phyloP scores from a whole-genome alignment of 1,140 invertebrate species.

The Mycetomoellerius zeteki region DNA sequence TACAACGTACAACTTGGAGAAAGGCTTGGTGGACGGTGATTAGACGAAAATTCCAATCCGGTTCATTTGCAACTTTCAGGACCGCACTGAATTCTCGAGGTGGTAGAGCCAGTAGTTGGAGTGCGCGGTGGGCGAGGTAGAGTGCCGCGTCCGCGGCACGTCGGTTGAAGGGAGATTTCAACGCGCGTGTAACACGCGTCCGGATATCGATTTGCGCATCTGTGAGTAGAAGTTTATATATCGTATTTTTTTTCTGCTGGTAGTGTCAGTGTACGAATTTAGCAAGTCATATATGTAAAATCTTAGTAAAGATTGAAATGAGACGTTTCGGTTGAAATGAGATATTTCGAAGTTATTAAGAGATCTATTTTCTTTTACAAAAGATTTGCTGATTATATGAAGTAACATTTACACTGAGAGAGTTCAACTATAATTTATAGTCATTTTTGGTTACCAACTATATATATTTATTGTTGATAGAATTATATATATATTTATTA shows the following conservation, averaged over 20 bases:
- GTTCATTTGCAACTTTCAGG: constrained; percentile 4
- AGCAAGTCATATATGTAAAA: not conserved
- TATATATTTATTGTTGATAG: too few relatives aligned
- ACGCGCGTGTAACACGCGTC: constrained; percentile 37
- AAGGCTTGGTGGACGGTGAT: constrained; percentile 21
- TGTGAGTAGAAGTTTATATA: constrained; percentile 13
- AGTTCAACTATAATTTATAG: too few relatives aligned
- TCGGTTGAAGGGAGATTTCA: constrained; percentile 44
- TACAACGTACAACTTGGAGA: constrained; percentile 32
- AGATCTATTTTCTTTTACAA: not conserved
- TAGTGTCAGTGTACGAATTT: not conserved
- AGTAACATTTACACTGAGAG: too few relatives aligned
- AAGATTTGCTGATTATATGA: not conserved
- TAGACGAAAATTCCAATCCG: constrained; percentile 28
- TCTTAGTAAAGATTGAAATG: too few relatives aligned
- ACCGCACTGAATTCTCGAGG: constrained; percentile 3
- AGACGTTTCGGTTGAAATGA: not conserved
- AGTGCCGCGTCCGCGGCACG: constrained; percentile 16
- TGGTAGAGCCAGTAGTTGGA: constrained; percentile 3
- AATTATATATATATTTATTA: too few relatives aligned
- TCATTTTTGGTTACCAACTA: too few relatives aligned
- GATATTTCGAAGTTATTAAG: not conserved
- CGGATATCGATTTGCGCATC: constrained; percentile 28
- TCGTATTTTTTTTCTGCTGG: not conserved
- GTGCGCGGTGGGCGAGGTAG: not conserved